A percentile compares a stretch with the other conserved stretches of the same genome.
Evolutionary conservation across 2,888 invertebrate genomes (phyloP).

Genomic region (Isoperla grammatica): DNA sequence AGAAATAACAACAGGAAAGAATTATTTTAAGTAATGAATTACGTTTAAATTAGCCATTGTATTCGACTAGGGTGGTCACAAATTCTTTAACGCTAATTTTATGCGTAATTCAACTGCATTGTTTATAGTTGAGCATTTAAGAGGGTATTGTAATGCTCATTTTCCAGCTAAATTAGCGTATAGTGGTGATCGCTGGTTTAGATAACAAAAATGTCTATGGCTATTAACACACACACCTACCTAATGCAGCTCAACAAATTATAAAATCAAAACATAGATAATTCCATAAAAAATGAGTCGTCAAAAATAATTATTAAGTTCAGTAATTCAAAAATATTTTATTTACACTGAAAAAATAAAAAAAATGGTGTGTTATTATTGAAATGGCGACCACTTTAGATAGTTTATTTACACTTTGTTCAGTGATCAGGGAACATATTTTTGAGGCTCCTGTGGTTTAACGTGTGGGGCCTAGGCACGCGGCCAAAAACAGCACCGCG

Average conservation of each 20-base stretch:
- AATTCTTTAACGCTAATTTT: conserved; percentile 17
- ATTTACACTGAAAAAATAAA: too few species aligned
- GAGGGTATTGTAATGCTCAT: conserved; percentile 22
- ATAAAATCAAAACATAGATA: too few species aligned
- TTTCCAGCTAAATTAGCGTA: conserved; percentile 31
- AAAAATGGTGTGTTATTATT: too few species aligned
- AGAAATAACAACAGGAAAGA: too few species aligned
- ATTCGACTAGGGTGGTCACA: conserved; percentile 10
- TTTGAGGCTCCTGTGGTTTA: neutral
- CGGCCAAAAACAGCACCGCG: conserved; percentile 21
- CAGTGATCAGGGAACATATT: too few species aligned
- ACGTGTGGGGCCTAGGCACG: conserved; percentile 20
- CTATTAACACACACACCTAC: neutral
- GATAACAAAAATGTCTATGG: neutral
- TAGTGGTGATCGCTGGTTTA: conserved; percentile 25
- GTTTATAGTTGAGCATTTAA: neutral
- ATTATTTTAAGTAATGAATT: conserved; percentile 7
- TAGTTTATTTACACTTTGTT: too few species aligned
- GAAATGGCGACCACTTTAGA: too few species aligned
- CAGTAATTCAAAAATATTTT: too few species aligned
- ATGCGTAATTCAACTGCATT: conserved; percentile 8
- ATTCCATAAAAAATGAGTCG: too few species aligned
- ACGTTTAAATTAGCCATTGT: conserved; percentile 8
- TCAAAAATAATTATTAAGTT: too few species aligned
- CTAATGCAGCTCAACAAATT: too few species aligned